Evolutionary conservation across 1,140 invertebrate genomes (phyloP).

Genomic region (Argopecten irradians): DNA sequence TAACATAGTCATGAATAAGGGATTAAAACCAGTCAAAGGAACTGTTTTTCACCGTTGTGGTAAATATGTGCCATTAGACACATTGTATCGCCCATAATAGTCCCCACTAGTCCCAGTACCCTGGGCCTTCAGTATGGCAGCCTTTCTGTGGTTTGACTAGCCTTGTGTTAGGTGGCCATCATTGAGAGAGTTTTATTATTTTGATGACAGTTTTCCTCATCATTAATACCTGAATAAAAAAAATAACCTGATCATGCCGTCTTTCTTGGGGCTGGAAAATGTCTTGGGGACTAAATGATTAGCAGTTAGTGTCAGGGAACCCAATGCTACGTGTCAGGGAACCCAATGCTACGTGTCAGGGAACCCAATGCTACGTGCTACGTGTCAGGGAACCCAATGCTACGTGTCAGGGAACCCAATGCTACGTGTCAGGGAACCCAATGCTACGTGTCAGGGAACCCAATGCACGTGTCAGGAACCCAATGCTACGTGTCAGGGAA

Average conservation of each 20-base stretch:
- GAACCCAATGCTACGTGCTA: not conserved
- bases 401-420: not conserved
- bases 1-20: no score
- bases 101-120: no score
- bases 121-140: no score
- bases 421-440: not conserved
- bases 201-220: not conserved
- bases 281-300: not conserved
- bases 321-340: not conserved
- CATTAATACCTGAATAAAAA: not conserved
- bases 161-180: no score
- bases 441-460: not conserved
- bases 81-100: no score
- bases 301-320: not conserved
- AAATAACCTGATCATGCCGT: not conserved
- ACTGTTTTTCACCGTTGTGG: no score
- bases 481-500: not conserved
- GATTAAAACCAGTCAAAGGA: no score
- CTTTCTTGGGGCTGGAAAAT: not conserved
- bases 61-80: no score
- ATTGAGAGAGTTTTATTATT: no score
- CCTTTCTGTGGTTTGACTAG: no score
- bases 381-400: not conserved
- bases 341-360: not conserved
- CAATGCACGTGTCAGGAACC: no score